These are phyloP conservation scores for Centropyge bicolor DNA, from an alignment of 2,797 vertebrate species.

Conservation along the genomic window DNA sequence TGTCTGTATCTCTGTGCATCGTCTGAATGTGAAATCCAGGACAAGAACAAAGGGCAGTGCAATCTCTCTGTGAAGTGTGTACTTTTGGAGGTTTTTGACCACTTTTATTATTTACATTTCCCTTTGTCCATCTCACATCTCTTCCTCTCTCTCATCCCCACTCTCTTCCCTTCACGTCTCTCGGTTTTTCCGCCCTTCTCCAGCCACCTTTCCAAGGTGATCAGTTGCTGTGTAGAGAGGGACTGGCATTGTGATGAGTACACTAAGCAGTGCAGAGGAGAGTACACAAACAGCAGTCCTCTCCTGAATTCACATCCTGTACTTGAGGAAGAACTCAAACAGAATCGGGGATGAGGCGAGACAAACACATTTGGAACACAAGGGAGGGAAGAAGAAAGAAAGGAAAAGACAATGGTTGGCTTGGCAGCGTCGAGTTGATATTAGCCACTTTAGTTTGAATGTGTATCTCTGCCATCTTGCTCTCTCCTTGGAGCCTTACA, in stretches of 20 bases:
- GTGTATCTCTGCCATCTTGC: constrained; percentile 25
- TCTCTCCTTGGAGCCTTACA: constrained; percentile 28
- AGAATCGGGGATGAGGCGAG: constrained; percentile 63
- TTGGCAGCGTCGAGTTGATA: constrained; percentile 26
- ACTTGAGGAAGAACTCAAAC: constrained; percentile 57
- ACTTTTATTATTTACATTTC: constrained; percentile 61
- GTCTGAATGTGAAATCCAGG: constrained; percentile 48
- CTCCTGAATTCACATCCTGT: constrained; percentile 61
- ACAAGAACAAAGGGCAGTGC: constrained; percentile 48
- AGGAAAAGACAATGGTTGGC: constrained; percentile 39
- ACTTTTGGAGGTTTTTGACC: constrained; percentile 46
- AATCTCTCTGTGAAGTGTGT: constrained; percentile 13
- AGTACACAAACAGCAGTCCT: constrained; percentile 56
- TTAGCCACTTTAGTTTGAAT: constrained; percentile 48
- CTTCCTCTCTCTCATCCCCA: background rate
- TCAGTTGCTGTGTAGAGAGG: constrained; percentile 42
- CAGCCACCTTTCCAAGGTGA: constrained; percentile 64
- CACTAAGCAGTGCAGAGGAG: constrained; percentile 44
- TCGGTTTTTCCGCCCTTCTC: constrained; percentile 35
- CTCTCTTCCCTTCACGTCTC: constrained; percentile 45
- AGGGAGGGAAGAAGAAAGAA: constrained; percentile 33
- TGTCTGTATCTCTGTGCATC: background rate
- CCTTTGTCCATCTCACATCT: constrained; percentile 25
- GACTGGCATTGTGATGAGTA: constrained; percentile 40
- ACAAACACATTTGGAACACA: constrained; percentile 50